These are phyloP conservation scores for Ceramica pisi DNA, from an alignment of 2,888 invertebrate species.

Conservation along the genomic window DNA sequence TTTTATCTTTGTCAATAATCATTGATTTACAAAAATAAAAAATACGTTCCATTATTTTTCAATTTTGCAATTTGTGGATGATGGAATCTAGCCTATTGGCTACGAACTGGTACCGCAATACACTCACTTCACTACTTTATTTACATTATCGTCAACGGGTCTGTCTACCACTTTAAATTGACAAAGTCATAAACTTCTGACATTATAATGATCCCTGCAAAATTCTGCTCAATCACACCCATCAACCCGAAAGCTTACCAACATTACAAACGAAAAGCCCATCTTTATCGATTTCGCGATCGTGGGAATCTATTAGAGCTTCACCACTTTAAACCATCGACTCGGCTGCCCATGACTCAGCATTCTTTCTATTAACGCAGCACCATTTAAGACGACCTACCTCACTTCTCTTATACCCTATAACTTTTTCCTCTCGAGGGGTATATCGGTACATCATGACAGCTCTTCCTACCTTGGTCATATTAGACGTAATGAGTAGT, in stretches of 20 bases:
- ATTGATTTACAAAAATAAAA: no score
- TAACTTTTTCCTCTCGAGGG: constrained; percentile 2
- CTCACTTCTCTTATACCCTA: constrained; percentile 37
- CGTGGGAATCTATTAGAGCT: constrained; percentile 83
- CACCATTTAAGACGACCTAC: constrained; percentile 62
- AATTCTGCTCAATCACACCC: constrained; percentile 51
- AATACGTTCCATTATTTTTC: no score
- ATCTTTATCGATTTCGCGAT: constrained; percentile 87
- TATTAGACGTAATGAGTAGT: constrained; percentile 85
- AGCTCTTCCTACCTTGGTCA: constrained; percentile 73
- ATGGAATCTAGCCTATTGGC: no score
- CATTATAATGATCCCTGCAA: constrained; percentile 5
- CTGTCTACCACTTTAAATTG: no score
- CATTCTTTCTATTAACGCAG: constrained; percentile 77
- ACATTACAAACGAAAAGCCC: constrained; percentile 46
- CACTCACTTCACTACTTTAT: no score
- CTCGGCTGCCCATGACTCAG: constrained; percentile 81
- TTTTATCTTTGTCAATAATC: no score
- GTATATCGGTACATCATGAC: not conserved
- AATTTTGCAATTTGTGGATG: no score
- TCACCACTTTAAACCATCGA: constrained; percentile 80
- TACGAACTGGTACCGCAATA: no score
- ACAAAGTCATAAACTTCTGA: no score
- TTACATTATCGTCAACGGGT: no score
- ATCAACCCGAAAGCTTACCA: constrained; percentile 33